Evolutionary conservation across 1,140 invertebrate species (phyloP).

Genomic region (Penaeus japonicus): DNA sequence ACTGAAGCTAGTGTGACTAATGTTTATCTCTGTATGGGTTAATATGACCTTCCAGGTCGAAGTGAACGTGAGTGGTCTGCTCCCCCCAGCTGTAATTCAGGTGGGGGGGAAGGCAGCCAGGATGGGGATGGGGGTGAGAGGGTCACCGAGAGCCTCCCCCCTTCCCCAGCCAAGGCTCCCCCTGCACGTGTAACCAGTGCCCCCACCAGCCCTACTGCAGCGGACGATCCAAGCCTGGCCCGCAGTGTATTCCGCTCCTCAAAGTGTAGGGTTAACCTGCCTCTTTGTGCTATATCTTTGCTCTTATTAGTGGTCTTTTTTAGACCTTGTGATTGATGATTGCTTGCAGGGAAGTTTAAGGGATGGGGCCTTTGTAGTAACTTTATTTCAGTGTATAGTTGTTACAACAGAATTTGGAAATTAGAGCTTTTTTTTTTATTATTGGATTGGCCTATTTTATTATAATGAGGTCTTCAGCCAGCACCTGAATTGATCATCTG

Average conservation of each 20-base stretch:
- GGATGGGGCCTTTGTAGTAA: background rate
- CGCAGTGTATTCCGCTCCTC: slow-evolving; percentile 52
- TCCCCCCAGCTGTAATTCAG: slow-evolving; percentile 48
- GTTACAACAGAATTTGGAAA: too few relatives aligned
- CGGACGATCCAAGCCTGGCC: slow-evolving; percentile 44
- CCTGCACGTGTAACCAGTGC: slow-evolving; percentile 47
- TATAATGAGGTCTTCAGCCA: too few relatives aligned
- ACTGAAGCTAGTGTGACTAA: slow-evolving; percentile 18
- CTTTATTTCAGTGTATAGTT: too few relatives aligned
- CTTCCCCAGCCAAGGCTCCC: slow-evolving; percentile 39
- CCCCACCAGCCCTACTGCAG: slow-evolving; percentile 44
- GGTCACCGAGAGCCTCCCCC: slow-evolving; percentile 42
- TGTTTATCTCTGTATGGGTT: slow-evolving; percentile 15
- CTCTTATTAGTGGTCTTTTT: slow-evolving; percentile 1
- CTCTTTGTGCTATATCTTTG: slow-evolving; percentile 28
- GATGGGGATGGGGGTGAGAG: slow-evolving; percentile 32
- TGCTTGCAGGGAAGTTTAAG: background rate
- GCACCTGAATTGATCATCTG: too few relatives aligned
- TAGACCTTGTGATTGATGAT: background rate
- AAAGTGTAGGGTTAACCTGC: slow-evolving; percentile 46
- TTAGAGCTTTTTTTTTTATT: too few relatives aligned
- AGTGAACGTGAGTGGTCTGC: slow-evolving; percentile 52
- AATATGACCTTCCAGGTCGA: slow-evolving; percentile 43
- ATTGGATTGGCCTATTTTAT: too few relatives aligned
- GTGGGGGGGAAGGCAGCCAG: slow-evolving; percentile 37